phyloP scores from a whole-genome alignment of 2,797 vertebrate species.

The Carcharodon carcharias region DNA sequence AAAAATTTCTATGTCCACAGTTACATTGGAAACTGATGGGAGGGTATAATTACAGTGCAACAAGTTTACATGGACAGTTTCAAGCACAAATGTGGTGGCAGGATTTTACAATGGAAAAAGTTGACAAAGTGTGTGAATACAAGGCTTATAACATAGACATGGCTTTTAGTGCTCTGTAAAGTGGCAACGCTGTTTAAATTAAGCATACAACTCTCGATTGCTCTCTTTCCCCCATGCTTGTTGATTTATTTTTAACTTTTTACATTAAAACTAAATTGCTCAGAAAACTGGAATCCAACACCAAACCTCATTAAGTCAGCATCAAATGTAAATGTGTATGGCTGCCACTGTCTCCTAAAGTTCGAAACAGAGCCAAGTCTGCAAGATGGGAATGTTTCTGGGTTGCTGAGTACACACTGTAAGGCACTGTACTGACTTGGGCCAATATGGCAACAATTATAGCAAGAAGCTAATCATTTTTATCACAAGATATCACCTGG shows the following conservation, averaged over 20 bases:
- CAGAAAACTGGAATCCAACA: not conserved
- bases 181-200: not conserved
- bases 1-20: not conserved
- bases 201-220: not conserved
- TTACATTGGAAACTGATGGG: not conserved
- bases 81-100: too few species aligned
- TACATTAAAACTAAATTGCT: not conserved
- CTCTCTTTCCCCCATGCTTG: not conserved
- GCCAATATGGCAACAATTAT: not conserved
- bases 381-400: slow-evolving; percentile 17
- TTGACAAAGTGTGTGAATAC: not conserved
- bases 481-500: not conserved
- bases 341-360: slow-evolving; percentile 14
- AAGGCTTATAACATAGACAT: not conserved
- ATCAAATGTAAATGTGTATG: slow-evolving; percentile 29
- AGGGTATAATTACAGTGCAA: not conserved
- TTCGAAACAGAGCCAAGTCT: slow-evolving; percentile 15
- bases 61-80: not conserved
- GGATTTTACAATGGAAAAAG: not conserved
- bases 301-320: slow-evolving; percentile 14
- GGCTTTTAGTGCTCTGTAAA: not conserved
- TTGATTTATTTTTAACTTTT: slow-evolving; percentile 26
- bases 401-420: not conserved
- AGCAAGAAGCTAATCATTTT: slow-evolving; percentile 7
- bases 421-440: not conserved